Percentiles rank a stretch among this genome's conserved stretches.
These are phyloP conservation scores for Drosophila macrospina DNA, from an alignment of 2,888 invertebrate species.

Conservation along the genomic window DNA sequence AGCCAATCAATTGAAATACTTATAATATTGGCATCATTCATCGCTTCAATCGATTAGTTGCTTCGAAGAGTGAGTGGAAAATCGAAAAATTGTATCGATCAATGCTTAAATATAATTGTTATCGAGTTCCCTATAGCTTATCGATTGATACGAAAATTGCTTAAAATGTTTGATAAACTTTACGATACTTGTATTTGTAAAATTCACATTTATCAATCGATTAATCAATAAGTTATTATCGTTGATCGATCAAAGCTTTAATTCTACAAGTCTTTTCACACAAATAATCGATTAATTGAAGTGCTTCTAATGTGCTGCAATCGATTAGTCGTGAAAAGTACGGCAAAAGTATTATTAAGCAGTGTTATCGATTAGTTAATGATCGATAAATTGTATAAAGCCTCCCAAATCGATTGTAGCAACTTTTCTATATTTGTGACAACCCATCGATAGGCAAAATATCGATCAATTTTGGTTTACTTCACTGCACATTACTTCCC, in stretches of 20 bases:
- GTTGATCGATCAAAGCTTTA: not conserved
- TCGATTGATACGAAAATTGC: too few relatives aligned
- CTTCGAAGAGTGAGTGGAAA: not conserved
- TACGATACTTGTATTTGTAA: too few relatives aligned
- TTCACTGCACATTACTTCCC: not conserved
- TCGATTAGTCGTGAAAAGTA: too few relatives aligned
- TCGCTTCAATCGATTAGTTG: conserved; percentile 2
- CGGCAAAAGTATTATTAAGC: too few relatives aligned
- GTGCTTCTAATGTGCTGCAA: too few relatives aligned
- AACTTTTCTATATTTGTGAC: not conserved
- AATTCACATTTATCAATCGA: not conserved
- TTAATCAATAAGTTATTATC: not conserved
- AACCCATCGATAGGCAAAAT: not conserved
- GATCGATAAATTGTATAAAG: not conserved
- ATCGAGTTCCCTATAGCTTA: too few relatives aligned
- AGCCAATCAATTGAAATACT: conserved; percentile 19
- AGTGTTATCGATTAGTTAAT: not conserved
- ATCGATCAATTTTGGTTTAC: not conserved
- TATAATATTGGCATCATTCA: conserved; percentile 19
- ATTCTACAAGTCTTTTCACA: too few relatives aligned
- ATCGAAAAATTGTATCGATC: not conserved
- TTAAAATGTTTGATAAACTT: too few relatives aligned
- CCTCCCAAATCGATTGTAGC: too few relatives aligned
- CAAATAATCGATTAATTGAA: not conserved
- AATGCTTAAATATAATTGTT: not conserved